Conservation (phyloP, 2,797 vertebrate species). For the Platalea minor region DNA sequence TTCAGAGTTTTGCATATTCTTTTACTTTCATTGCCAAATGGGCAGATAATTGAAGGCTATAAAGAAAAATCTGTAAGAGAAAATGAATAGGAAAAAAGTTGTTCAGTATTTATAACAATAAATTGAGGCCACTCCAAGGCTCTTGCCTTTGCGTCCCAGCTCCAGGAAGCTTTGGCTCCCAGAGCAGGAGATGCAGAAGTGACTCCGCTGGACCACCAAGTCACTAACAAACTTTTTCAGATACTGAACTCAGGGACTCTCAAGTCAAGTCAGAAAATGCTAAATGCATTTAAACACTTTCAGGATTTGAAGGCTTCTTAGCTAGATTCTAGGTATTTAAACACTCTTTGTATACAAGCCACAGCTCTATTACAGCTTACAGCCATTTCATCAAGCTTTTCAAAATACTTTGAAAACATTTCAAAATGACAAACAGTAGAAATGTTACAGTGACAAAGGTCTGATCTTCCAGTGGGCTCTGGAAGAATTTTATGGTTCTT, state of each 20-base stretch:
- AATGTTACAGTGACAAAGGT: neutral
- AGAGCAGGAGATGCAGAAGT: neutral
- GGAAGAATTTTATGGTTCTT: neutral
- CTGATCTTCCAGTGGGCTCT: neutral
- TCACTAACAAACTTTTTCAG: neutral
- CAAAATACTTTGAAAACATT: neutral
- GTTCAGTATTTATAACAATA: neutral
- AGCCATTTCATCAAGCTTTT: neutral
- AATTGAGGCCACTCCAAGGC: neutral
- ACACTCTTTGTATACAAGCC: neutral
- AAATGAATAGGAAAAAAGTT: neutral
- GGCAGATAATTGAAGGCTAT: neutral
- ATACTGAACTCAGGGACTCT: neutral
- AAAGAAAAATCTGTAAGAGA: neutral
- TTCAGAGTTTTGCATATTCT: neutral
- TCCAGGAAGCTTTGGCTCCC: neutral
- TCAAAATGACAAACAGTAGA: neutral
- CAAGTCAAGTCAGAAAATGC: neutral
- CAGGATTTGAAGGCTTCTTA: neutral
- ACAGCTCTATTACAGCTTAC: neutral
- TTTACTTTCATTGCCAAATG: neutral
- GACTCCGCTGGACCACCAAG: neutral
- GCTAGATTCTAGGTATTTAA: neutral
- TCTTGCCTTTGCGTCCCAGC: neutral
- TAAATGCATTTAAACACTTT: neutral